Evolutionary conservation across 53 echinoderm and acorn worm species (phyloP).

Genomic region (Temnopleurus reevesii): DNA sequence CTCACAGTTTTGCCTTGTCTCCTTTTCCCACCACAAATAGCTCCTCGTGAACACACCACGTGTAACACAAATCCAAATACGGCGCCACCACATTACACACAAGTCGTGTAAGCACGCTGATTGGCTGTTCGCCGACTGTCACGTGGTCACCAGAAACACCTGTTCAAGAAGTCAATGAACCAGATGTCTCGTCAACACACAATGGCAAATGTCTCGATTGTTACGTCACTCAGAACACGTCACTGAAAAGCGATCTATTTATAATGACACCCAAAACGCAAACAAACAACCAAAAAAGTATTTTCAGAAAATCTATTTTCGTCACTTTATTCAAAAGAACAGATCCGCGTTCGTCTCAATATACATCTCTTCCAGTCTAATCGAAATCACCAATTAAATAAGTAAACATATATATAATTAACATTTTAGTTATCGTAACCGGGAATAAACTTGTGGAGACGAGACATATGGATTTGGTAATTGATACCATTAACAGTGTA

Average conservation of each 20-base stretch:
- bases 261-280: neutral
- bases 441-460: neutral
- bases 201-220: neutral
- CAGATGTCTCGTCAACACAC: neutral
- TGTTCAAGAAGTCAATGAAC: neutral
- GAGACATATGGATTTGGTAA: no score
- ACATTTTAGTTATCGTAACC: neutral
- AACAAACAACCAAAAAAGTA: constrained; percentile 19
- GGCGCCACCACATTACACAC: neutral
- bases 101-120: neutral
- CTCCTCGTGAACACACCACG: no score
- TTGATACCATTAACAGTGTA: no score
- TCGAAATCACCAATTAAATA: no score
- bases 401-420: no score
- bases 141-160: neutral
- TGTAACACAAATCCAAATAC: neutral
- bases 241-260: neutral
- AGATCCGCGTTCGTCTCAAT: no score
- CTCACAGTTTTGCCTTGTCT: no score
- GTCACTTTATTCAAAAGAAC: neutral
- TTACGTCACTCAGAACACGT: neutral
- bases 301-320: neutral
- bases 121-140: neutral
- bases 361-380: no score
- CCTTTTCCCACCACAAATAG: no score